Evolutionary conservation across 2,797 vertebrate genomes (phyloP).

Genomic region (Lacerta viridis): DNA sequence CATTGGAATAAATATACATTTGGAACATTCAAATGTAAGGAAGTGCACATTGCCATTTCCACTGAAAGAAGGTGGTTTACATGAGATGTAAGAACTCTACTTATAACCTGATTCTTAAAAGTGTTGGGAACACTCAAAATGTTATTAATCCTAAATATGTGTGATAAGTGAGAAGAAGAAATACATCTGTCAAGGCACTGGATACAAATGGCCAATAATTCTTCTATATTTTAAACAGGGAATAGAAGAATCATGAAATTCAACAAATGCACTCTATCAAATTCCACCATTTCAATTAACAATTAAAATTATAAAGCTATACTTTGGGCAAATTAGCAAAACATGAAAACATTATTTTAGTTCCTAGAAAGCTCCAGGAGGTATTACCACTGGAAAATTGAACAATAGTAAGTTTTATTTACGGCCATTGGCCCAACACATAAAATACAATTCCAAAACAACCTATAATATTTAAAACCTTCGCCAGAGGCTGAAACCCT

Average conservation of each 20-base stretch:
- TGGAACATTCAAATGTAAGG: neutral
- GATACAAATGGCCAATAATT: neutral
- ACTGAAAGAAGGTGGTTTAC: neutral
- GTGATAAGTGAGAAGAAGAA: neutral
- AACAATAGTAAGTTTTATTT: neutral
- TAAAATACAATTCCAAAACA: too few species aligned
- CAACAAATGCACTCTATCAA: neutral
- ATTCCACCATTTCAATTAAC: neutral
- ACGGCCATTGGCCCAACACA: too few species aligned
- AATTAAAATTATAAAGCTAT: conserved; percentile 2
- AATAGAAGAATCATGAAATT: neutral
- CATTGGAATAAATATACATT: conserved; percentile 8
- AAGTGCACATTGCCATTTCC: neutral
- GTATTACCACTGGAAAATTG: neutral
- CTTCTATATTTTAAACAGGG: neutral
- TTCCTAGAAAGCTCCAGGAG: neutral
- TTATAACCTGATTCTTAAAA: neutral
- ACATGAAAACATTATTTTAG: neutral
- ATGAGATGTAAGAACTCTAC: neutral
- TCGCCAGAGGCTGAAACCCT: too few species aligned
- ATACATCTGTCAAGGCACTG: neutral
- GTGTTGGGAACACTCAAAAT: conserved; percentile 4
- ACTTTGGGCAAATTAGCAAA: conserved; percentile 12
- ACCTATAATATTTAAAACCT: too few species aligned
- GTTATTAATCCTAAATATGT: neutral